Evolutionary conservation across 2,888 invertebrate species (phyloP), one percentile per base, ranked within the genome.

Genomic region (Meteorus colon): DNA sequence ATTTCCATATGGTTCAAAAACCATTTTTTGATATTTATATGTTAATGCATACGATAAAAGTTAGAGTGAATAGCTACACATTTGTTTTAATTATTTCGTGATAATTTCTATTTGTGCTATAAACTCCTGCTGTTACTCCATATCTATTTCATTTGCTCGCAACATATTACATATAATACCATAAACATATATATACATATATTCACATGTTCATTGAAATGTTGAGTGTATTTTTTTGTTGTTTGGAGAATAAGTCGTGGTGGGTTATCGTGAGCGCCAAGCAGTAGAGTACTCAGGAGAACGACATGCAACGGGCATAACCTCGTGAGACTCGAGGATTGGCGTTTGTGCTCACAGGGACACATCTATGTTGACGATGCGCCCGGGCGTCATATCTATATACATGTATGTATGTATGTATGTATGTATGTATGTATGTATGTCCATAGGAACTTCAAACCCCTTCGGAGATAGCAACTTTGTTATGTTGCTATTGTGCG

Each of bases 331-430:
- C 60, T 27, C 10, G 31, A 63, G 63, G 72, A 72, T 72, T 72
- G 72, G 62, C 72, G 45, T 72, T 62, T 63, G 72, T 63, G 48
- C 72, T 72, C 72, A 63, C 31, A 72, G 72, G 72, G 72, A 72
- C 72, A 63, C 63, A 63, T 72, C 72, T 31, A 62, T 48, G 63
- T 72, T 72, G 72, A 72, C 72, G 72, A 72, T 72, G 72, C 72
- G 72, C 72, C 48, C 29, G 72, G 62, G 72, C 63, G 29, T 45
- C 48, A 72, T 72, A 72, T 45, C 51, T 51, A 48, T 68, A 48
- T 16, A 31, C 41, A 41, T 41, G 12, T 62, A 41, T 45, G 51
- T 45, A 55, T 55, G n/a, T 45, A 41, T 45, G 51, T 45, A 55
- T 55, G n/a, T 45, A 41, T 41, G 48, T 45, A 55, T 55, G n/a